These are phyloP conservation scores for Elephantulus edwardii DNA, from an alignment of 2,113 vertebrate genomes.

Conservation along the genomic window DNA sequence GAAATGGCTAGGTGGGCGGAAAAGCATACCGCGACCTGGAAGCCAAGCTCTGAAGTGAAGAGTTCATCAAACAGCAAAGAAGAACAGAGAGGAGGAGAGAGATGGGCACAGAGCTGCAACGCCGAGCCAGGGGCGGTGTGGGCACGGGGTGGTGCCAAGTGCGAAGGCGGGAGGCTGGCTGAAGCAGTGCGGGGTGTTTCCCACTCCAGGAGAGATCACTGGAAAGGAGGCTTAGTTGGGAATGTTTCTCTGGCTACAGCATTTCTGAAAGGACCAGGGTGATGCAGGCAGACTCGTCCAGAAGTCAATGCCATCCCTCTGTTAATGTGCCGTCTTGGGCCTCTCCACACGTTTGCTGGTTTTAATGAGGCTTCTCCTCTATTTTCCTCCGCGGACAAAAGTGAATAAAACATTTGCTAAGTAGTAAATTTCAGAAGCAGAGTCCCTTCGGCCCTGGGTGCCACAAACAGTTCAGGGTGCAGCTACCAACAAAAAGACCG, in stretches of 20 bases:
- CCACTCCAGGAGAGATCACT: too few species aligned
- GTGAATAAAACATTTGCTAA: neutral
- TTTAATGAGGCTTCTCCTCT: neutral
- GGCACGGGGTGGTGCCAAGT: rapidly evolving
- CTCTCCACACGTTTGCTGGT: neutral
- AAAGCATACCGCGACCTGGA: neutral
- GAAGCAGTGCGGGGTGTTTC: too few species aligned
- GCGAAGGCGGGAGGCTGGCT: neutral
- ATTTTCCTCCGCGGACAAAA: neutral
- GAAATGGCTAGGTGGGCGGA: neutral
- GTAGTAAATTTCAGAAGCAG: neutral
- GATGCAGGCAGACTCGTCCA: neutral
- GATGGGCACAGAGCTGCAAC: neutral
- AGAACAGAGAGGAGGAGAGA: neutral
- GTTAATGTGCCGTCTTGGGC: neutral
- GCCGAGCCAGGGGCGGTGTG: neutral
- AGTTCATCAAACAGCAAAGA: neutral
- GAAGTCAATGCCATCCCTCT: neutral
- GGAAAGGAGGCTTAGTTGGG: too few species aligned
- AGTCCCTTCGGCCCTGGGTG: neutral
- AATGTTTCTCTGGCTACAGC: neutral
- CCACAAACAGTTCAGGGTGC: neutral
- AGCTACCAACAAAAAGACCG: neutral
- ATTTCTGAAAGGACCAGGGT: neutral
- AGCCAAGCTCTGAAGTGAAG: neutral